Evolutionary conservation across 2,797 vertebrate species (phyloP), one percentile per base, ranked within the genome.

Genomic region (Chiroxiphia lanceolata): DNA sequence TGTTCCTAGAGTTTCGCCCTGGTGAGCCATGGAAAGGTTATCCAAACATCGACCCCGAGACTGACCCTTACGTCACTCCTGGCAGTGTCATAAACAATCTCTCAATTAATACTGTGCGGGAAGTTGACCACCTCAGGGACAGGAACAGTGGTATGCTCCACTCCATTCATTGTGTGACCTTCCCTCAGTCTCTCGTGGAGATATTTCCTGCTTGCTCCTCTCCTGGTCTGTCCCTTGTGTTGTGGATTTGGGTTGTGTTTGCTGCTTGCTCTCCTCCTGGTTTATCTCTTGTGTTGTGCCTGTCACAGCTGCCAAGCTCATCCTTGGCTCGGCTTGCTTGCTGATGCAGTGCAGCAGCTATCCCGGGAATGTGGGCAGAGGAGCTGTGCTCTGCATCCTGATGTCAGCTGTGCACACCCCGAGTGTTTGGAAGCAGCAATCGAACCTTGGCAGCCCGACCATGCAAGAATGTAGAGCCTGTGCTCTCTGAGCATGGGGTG

Each of bases 41-140:
- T 98, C 99, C 99, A 97, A 99, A 99, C 98, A 99, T 99, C 95
- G 99, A 99, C 98, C 99, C 99, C 94, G 99, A 99, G 98, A 99
- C 99, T 98, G 99, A 99, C 99, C 99, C 99, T 97, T 99, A 98
- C 91, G 98, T 99, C 98, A 99, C 99, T 98, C 99, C 99, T 97
- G 99, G 99, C 97, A 99, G 99, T 99, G 99, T 99, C 98, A 99
- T 99, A 97, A 99, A 99, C 98, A 99, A 98, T 98, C 99, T 99
- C 94, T 99, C 99, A 97, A 98, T 99, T 98, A 99, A 99, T 98
- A 99, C 99, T 99, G 99, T 99, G 98, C 99, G 99, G 97, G 99
- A 99, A 98, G 99, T 99, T 98, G 99, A 99, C 98, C 99, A 99
- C 99, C 99, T 99, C 99, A 99, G 99, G 99, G 99, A 99, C 99